Base-by-base conservation (phyloP, 2,888 invertebrate genomes). In the Tineola bisselliella region DNA sequence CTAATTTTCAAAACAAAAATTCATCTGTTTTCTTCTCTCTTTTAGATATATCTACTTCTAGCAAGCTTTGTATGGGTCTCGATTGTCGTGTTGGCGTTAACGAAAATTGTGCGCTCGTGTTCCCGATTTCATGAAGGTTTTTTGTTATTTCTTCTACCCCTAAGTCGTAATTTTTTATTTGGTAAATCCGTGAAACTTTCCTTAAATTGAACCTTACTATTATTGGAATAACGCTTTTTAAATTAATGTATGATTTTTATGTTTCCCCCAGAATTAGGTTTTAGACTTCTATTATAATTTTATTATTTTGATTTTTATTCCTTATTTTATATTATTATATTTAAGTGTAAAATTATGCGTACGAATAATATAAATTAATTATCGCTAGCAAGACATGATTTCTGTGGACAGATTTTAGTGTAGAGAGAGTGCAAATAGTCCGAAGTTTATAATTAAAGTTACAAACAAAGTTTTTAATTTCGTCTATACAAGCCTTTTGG, bases 21-120 rank as follows among this genome's bases (percentile, higher is more conserved):
- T 25, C 25, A 25, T 25, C 2, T 3, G 43, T 43, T 43, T 4
- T 56, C 6, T 19, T 44, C n/a, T 54, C 54, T 15, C 43, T 64
- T 62, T 11, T 68, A 86, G 86, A 70, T 86, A 0, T 86, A 86
- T 59, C 72, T 86, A 0, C 64, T 86, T n/a, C 84, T 84, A 3
- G 83, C 86, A 0, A 67, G 71, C 1, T 64, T 84, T 33, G 75
- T 86, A 0, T 79, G 77, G 75, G 62, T 80, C 59, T 69, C 71
- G 0, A 71, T 86, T 0, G 64, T 76, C 1, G 64, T 75, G 0
- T 68, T 87, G 0, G 78, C 79, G 1, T 62, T 82, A 1, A 67
- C 73, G 0, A 84, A 84, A 65, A 79, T 84, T 5, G 74, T 74
- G 15, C 69, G 77, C 8, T 75, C 80, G 0, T 87, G 86, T 61